Base-by-base conservation (phyloP, 1,140 invertebrate genomes). In the Kradibia gibbosae region DNA sequence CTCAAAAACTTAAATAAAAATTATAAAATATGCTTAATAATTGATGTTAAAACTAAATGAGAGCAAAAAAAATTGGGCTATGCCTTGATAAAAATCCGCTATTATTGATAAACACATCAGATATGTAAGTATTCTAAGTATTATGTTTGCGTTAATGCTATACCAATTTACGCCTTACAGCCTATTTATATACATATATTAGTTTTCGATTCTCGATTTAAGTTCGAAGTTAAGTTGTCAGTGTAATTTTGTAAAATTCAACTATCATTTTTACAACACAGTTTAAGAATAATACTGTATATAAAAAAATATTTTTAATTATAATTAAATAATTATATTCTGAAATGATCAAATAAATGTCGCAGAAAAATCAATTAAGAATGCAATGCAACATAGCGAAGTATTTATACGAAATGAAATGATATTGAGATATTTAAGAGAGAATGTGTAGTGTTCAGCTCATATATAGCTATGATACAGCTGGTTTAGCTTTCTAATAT, bases 141-240 rank as follows among this genome's bases (percentile, higher is more conserved):
- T 76, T 62, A 42, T 13, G 53, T 60, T 60, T 75, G 55, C 73
- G 73, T 55, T 75, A 77, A 77, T 67, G 17, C 25, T 45, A 39
- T 67, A 36, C 62, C 62, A 70, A 45, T 78, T 78, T 62, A 78
- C 31, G 45, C 45, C 42, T 36, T 50, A 28, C 22, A 45, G 70
- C 34, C 22, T 22, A 13, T 34, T 15, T 5, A 50, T 17, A 53
- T 13, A 74, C 31, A 10, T 34, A 73, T 34, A 53, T 25, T 15
- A 55, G 5, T 31, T 20, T 8, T 13, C 25, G 34, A 74, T 57
- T n/a, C n/a, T 4, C 10, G 48, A 45, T 42, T n/a, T n/a, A 42
- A n/a, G n/a, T 42, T 42, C 4, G 28, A n/a, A n/a, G n/a, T n/a
- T n/a, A n/a, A 42, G 25, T 39, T 42, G 42, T 48, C 48, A 45